phyloP scores from a whole-genome alignment of 2,888 invertebrate species.

The Leptinotarsa haldemani region DNA sequence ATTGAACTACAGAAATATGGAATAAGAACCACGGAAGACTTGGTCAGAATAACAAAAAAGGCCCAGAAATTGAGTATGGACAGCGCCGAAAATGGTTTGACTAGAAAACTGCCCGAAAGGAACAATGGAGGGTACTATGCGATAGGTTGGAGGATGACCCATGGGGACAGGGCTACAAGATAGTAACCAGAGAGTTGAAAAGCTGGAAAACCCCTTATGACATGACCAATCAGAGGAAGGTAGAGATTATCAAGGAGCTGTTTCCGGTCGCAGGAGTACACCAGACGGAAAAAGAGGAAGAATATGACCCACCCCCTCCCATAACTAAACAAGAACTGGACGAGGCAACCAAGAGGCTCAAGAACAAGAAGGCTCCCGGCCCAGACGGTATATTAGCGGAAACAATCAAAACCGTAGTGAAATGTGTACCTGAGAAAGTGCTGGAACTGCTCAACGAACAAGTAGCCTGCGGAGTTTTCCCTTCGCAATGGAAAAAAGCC shows the following conservation, averaged over 20 bases:
- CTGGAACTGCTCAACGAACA: conserved; percentile 3
- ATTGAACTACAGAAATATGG: neutral
- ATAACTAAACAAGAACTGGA: conserved; percentile 9
- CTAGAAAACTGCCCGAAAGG: neutral
- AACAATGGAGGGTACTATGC: conserved; percentile 7
- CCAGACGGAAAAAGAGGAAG: neutral
- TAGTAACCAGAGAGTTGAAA: neutral
- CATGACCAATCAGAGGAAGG: neutral
- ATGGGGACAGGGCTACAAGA: conserved; percentile 16
- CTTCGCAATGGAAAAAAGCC: conserved; percentile 34
- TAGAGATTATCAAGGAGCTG: neutral
- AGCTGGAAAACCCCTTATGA: conserved; percentile 8
- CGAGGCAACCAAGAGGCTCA: conserved; percentile 2
- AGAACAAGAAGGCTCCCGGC: conserved; percentile 12
- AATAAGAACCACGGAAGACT: neutral
- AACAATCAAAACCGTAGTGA: neutral
- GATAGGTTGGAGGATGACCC: conserved; percentile 16
- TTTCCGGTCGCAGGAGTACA: neutral
- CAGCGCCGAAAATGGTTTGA: neutral
- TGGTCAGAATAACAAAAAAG: neutral
- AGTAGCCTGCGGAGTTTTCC: conserved; percentile 21
- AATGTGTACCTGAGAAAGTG: neutral
- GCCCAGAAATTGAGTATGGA: neutral
- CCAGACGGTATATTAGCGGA: conserved; percentile 11
- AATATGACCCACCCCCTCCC: neutral